A percentile compares a stretch with the other conserved stretches of the same genome.
Evolutionary conservation across 2,113 vertebrate genomes (phyloP).

Genomic region (Nothobranchius furzeri): DNA sequence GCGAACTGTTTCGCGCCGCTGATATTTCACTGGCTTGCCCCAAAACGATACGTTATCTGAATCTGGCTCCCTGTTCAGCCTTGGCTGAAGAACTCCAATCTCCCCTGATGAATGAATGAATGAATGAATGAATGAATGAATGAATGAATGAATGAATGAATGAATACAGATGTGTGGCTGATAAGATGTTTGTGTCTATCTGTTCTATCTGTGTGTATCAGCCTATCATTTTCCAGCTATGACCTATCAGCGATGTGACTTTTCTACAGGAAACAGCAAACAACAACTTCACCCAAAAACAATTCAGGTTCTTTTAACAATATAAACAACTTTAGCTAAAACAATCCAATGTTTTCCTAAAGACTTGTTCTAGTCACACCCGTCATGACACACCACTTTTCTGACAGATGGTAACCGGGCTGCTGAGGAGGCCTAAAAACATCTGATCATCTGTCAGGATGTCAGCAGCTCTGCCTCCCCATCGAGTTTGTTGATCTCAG

Average conservation of each 20-base stretch:
- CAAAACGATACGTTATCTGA: no score
- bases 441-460: slow-evolving; percentile 4
- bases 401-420: not conserved
- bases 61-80: no score
- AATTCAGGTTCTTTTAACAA: not conserved
- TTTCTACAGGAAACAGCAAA: not conserved
- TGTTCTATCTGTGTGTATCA: no score
- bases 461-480: not conserved
- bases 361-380: not conserved
- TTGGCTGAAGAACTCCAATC: no score
- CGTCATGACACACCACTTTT: not conserved
- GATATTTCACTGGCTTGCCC: no score
- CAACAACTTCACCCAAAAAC: not conserved
- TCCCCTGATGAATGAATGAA: no score
- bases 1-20: no score
- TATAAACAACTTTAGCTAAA: not conserved
- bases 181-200: no score
- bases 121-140: no score
- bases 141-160: no score
- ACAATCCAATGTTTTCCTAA: not conserved
- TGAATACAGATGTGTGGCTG: no score
- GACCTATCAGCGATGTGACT: not conserved
- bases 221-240: no score
- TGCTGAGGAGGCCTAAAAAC: not conserved
- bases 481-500: slow-evolving; percentile 18